Evolutionary conservation across 2,797 vertebrate species (phyloP).

Genomic region (Anableps anableps): DNA sequence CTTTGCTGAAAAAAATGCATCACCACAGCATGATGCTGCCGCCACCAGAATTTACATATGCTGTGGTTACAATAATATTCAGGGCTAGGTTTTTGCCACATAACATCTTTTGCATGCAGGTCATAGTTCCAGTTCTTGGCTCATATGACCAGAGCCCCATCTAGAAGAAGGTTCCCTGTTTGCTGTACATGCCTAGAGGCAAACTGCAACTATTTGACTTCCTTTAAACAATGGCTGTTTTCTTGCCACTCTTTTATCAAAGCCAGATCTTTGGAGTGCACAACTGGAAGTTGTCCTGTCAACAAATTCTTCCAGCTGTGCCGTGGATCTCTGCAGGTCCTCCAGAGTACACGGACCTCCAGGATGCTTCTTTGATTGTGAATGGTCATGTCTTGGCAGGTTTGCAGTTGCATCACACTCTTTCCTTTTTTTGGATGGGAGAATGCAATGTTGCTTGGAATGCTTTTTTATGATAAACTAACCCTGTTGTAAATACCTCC

Average conservation of each 20-base stretch:
- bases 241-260: background rate
- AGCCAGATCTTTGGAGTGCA: background rate
- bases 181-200: background rate
- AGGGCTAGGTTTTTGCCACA: background rate
- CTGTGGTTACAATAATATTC: too few species aligned
- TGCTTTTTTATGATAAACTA: background rate
- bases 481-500: background rate
- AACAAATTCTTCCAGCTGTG: background rate
- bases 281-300: background rate
- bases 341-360: background rate
- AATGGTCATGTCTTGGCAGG: background rate
- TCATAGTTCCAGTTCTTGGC: background rate
- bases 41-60: background rate
- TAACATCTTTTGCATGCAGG: background rate
- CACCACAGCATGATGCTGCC: background rate
- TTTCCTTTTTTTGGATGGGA: background rate
- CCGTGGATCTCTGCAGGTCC: background rate
- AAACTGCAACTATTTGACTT: background rate
- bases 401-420: background rate
- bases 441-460: background rate
- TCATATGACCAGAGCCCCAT: background rate
- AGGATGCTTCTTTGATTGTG: background rate
- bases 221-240: background rate
- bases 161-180: background rate
- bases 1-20: too few species aligned